Evolutionary conservation across 2,888 invertebrate genomes (phyloP).

Genomic region (Panopea generosa): DNA sequence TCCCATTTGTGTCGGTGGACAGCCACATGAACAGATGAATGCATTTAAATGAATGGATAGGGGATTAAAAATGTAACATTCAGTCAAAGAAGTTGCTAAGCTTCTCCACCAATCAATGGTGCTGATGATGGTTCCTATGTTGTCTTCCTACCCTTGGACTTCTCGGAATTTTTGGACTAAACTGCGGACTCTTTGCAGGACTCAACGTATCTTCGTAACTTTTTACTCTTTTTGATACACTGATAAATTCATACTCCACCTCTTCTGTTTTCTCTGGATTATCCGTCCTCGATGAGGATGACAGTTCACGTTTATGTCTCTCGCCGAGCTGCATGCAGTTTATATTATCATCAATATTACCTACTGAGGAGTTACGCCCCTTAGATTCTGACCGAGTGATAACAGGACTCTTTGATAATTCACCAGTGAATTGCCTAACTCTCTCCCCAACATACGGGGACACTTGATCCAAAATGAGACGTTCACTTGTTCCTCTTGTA

Average conservation of each 20-base stretch:
- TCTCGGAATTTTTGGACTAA: conserved; percentile 54
- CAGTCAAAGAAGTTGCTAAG: too few relatives aligned
- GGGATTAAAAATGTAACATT: too few relatives aligned
- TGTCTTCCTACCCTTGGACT: conserved; percentile 51
- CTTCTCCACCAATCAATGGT: conserved; percentile 34
- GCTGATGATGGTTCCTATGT: conserved; percentile 33
- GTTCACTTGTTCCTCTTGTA: neutral
- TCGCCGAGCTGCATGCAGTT: conserved; percentile 40
- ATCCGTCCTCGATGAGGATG: conserved; percentile 30
- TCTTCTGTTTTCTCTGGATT: conserved; percentile 23
- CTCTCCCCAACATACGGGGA: neutral
- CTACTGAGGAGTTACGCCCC: conserved; percentile 18
- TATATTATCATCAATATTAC: conserved; percentile 40
- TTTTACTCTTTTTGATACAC: conserved; percentile 58
- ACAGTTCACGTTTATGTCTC: conserved; percentile 56
- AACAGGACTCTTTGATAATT: too few relatives aligned
- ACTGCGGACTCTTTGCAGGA: too few relatives aligned
- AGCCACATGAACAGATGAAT: too few relatives aligned
- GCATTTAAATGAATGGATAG: too few relatives aligned
- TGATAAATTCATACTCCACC: conserved; percentile 54
- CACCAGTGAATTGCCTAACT: too few relatives aligned
- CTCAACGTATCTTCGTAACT: conserved; percentile 39
- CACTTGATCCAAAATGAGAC: conserved; percentile 2
- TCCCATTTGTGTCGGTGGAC: too few relatives aligned
- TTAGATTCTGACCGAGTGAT: neutral